Evolutionary conservation across 1,140 invertebrate species (phyloP).

Genomic region (Zaprionus inermis): DNA sequence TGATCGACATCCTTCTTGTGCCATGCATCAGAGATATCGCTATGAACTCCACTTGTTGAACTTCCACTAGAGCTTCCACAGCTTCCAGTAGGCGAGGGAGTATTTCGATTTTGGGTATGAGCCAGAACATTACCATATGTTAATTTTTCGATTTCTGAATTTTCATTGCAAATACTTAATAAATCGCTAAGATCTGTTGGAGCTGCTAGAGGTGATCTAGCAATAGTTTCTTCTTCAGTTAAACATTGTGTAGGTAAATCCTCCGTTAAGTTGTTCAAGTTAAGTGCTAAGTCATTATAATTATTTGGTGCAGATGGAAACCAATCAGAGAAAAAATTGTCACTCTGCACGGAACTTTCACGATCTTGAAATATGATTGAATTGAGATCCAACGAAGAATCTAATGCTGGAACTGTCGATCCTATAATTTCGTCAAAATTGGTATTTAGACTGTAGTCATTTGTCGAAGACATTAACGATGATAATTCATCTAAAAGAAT

Average conservation of each 20-base stretch:
- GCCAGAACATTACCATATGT: slow-evolving; percentile 39
- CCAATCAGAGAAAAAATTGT: slow-evolving; percentile 40
- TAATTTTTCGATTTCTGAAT: slow-evolving; percentile 52
- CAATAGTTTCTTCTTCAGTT: slow-evolving; percentile 3
- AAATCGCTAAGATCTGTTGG: slow-evolving; percentile 46
- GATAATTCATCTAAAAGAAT: slow-evolving; percentile 64
- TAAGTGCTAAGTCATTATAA: slow-evolving; percentile 48
- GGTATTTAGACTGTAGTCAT: slow-evolving; percentile 56
- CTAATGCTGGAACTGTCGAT: slow-evolving; percentile 52
- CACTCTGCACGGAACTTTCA: slow-evolving; percentile 12
- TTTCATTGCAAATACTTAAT: slow-evolving; percentile 57
- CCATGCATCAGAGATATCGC: slow-evolving; percentile 60
- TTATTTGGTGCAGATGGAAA: slow-evolving; percentile 24
- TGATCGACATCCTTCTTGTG: slow-evolving; percentile 21
- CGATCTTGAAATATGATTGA: slow-evolving; percentile 39
- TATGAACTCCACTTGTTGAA: slow-evolving; percentile 73
- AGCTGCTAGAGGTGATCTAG: slow-evolving; percentile 16
- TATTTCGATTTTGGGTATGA: slow-evolving; percentile 52
- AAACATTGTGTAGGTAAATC: slow-evolving; percentile 4
- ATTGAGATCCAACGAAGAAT: slow-evolving; percentile 62
- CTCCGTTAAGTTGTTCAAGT: slow-evolving; percentile 40
- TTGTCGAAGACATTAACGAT: slow-evolving; percentile 51
- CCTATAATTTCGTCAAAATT: slow-evolving; percentile 66
- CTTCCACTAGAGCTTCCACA: slow-evolving; percentile 59
- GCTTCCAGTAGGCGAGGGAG: slow-evolving; percentile 75